Conservation (phyloP, 2,113 vertebrate genomes). For the Vidua chalybeata region DNA sequence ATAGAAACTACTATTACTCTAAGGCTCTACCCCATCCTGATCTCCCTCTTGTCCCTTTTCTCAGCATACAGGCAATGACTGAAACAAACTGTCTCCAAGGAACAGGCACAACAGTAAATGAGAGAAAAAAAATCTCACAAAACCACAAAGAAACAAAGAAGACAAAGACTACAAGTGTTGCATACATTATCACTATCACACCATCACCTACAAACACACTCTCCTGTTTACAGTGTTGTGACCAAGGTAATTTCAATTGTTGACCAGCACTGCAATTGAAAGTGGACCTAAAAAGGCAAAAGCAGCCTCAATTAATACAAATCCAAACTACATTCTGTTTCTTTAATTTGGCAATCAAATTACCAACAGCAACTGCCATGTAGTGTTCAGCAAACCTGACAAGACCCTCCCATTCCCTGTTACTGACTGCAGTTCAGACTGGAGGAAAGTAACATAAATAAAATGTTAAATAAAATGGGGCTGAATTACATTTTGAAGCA, state of each 20-base stretch:
- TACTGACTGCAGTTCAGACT: background rate
- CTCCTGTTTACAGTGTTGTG: background rate
- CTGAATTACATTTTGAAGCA: background rate
- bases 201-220: background rate
- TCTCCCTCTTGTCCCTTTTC: background rate
- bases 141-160: background rate
- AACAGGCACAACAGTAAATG: background rate
- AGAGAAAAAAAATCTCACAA: background rate
- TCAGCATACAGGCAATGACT: background rate
- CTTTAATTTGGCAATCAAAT: background rate
- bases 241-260: background rate
- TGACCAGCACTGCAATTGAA: background rate
- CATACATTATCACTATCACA: accelerated
- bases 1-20: background rate
- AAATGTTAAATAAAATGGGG: background rate
- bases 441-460: background rate
- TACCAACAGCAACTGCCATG: background rate
- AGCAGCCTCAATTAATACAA: background rate
- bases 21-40: background rate
- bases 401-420: background rate
- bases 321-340: background rate
- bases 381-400: background rate
- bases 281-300: background rate
- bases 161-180: background rate
- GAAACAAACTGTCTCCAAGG: background rate